Percentiles rank a stretch among this genome's conserved stretches.
These are phyloP conservation scores for Agrotis clavis DNA, from an alignment of 2,888 invertebrate genomes.

Conservation along the genomic window DNA sequence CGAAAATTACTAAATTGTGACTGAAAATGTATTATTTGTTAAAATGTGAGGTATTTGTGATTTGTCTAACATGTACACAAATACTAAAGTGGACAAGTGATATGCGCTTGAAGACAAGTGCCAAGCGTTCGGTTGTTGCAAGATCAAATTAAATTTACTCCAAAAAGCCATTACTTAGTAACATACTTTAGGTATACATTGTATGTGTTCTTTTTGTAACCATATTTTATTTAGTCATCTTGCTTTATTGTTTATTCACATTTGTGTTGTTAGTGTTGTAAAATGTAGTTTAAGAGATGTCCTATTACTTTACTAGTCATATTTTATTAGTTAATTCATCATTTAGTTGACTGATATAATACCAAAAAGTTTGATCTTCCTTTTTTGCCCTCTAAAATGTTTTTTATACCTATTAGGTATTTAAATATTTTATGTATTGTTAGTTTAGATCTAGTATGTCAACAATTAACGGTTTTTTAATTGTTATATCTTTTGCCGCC, in stretches of 20 bases:
- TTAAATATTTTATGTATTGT: slow-evolving; percentile 27
- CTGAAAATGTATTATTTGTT: slow-evolving; percentile 6
- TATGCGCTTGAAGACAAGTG: slow-evolving; percentile 33
- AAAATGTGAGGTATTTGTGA: slow-evolving; percentile 26
- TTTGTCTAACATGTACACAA: slow-evolving; percentile 24
- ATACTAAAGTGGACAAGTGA: background rate
- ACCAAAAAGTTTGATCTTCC: slow-evolving; percentile 56
- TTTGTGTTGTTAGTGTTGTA: slow-evolving; percentile 34
- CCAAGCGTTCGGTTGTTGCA: slow-evolving; percentile 22
- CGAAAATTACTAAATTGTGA: background rate
- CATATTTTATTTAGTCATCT: slow-evolving; percentile 59
- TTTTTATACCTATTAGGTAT: slow-evolving; percentile 12
- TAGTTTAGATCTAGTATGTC: slow-evolving; percentile 16
- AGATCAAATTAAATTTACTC: slow-evolving; percentile 13
- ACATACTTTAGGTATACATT: slow-evolving; percentile 5
- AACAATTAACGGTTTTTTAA: background rate
- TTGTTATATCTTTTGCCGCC: no score
- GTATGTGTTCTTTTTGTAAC: slow-evolving; percentile 29
- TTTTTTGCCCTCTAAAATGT: slow-evolving; percentile 43
- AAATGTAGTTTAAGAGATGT: slow-evolving; percentile 40
- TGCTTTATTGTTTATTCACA: slow-evolving; percentile 44
- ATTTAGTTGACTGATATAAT: slow-evolving; percentile 60
- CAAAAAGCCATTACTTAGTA: slow-evolving; percentile 16
- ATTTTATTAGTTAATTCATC: slow-evolving; percentile 53
- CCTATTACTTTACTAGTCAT: slow-evolving; percentile 53